Evolutionary conservation across 2,888 invertebrate genomes (phyloP), one percentile per base, ranked within the genome.

Genomic region (Tenthredo notha): DNA sequence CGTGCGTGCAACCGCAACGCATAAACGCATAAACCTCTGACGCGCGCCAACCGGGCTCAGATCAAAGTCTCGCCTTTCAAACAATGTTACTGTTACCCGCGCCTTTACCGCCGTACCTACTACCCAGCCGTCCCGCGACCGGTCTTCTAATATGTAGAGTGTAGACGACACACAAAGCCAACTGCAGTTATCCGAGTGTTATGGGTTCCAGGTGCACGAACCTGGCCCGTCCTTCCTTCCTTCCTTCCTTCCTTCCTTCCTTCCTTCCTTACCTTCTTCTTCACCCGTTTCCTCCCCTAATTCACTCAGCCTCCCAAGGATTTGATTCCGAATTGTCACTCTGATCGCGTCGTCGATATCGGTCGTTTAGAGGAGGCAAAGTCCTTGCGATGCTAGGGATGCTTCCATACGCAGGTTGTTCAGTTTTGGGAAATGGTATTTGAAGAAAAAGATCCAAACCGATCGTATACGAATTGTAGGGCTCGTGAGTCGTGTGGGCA

Each of bases 11-110:
- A 70, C 83, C 83, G 83, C 47, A 83, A 83, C 83, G 83, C 83
- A 83, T 83, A 83, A 83, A 83, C 83, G 89, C 91, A 91, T 92
- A 92, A 92, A 92, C 91, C 89, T 87, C 88, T 91, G 92, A 92
- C 91, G 92, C 90, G 90, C 90, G 90, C 90, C 91, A 90, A 90
- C 87, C 88, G 88, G 88, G 87, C 87, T 87, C 90, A 91, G 92
- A 92, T 93, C 92, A 93, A 92, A 93, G 92, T 92, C 90, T 91
- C 90, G 90, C 90, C 92, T 93, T 93, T 92, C 92, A 92, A 93
- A 93, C 93, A 93, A 93, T 92, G 92, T 93, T 92, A 91, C 90
- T 88, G 86, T 85, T 88, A 86, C 87, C 87, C 84, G 84, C 80
- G 86, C 78, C 74, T 75, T 67, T 78, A 80, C 78, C 78, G 70